Conservation (phyloP, 2,113 vertebrate genomes). For the Neoarius graeffei region DNA sequence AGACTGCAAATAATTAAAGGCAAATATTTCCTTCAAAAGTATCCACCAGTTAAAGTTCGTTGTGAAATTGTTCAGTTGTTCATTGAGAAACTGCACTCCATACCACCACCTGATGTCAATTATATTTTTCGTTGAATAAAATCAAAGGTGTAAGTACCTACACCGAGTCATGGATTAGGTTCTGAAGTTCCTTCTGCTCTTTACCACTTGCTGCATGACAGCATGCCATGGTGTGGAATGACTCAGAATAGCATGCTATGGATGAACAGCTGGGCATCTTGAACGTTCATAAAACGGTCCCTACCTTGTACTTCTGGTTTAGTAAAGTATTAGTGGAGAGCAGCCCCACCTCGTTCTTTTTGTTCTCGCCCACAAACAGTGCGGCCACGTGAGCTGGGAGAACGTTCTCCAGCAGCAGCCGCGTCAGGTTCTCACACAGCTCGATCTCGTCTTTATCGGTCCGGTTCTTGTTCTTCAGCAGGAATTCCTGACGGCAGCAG, state of each 20-base stretch:
- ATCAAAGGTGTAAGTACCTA: neutral
- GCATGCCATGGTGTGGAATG: conserved; percentile 11
- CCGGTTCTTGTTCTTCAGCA: conserved; percentile 95
- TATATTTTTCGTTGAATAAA: neutral
- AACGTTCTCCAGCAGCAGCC: conserved; percentile 94
- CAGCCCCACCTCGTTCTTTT: conserved; percentile 88
- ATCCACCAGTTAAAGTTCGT: neutral
- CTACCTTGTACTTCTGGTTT: conserved; percentile 64
- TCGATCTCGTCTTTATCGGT: conserved; percentile 95
- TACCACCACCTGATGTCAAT: neutral
- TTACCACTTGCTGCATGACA: neutral
- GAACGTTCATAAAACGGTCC: neutral
- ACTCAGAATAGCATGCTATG: conserved; percentile 23
- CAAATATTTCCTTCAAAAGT: neutral
- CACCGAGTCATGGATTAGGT: neutral
- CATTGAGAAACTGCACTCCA: neutral
- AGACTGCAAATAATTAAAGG: neutral
- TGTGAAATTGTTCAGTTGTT: neutral
- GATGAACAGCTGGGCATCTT: neutral
- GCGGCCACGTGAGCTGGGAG: conserved; percentile 92
- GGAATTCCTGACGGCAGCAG: conserved; percentile 88
- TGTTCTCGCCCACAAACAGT: conserved; percentile 92
- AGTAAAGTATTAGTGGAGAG: conserved; percentile 55
- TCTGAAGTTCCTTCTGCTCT: neutral
- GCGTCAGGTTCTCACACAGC: conserved; percentile 96